Base-by-base conservation (phyloP, 1,140 invertebrate species). In the Anastrepha obliqua region DNA sequence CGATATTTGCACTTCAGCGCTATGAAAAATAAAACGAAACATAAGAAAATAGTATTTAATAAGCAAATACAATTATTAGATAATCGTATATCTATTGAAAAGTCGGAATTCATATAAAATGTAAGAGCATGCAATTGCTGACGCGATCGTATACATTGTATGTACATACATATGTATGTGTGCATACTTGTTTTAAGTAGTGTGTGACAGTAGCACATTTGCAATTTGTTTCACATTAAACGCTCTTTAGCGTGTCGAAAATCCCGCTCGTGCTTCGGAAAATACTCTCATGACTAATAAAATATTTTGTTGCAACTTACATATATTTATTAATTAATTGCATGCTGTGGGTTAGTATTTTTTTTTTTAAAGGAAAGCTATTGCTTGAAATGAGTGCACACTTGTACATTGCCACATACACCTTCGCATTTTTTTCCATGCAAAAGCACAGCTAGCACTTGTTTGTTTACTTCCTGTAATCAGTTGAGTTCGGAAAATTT, bases 61-160 rank as follows among this genome's bases (percentile, higher is more conserved):
- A 42, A 9, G 2, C 51, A 55, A 29, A 42, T 39, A 44, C 44
- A 8, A 17, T n/a, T 74, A 74, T n/a, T 74, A 74, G 67, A 74
- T 74, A 74, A 47, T 74, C 67, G 42, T 4, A 15, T 74, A 6
- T 74, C 13, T 74, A 74, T 74, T 74, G 42, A 74, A 74, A 74
- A 74, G 6, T 74, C 15, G 44, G 17, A 74, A 6, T 74, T 17
- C 42, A n/a, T 15, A 74, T 74, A 7, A 44, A 44, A 13, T 47
- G 2, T 17, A 44, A 42, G 42, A 74, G 67, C 67, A 74, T 74
- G 67, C 67, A 74, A 74, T 74, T 11, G 39, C 2, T 74, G 42
- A 74, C 15, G 42, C 11, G 42, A 47, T 17, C 44, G 6, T 55
- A 3, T 11, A 55, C 51, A 44, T n/a, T 20, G 15, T 44, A 9